phyloP scores from a whole-genome alignment of 2,797 vertebrate species.

The Mormyrus hasselquistii region DNA sequence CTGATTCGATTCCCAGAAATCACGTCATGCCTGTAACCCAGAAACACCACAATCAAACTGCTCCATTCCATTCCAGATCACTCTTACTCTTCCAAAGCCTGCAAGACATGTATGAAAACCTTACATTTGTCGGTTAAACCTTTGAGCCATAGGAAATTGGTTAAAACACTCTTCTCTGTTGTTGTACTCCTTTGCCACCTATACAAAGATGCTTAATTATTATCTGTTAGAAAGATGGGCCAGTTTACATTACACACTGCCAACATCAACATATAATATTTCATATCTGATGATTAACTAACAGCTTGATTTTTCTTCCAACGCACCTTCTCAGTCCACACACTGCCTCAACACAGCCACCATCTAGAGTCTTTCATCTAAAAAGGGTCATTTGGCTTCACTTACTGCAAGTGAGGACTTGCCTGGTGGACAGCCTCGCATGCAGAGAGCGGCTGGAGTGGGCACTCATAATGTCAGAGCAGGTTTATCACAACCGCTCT shows the following conservation, averaged over 20 bases:
- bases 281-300: constrained; percentile 17
- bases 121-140: neutral
- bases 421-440: constrained; percentile 26
- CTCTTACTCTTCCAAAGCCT: neutral
- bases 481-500: neutral
- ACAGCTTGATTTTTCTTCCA: neutral
- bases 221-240: neutral
- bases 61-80: neutral
- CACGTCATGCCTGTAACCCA: neutral
- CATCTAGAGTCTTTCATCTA: constrained; percentile 11
- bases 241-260: neutral
- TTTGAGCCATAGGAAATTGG: neutral
- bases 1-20: neutral
- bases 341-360: neutral
- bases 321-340: neutral
- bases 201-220: neutral
- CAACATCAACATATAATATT: constrained; percentile 17
- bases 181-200: neutral
- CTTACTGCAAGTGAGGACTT: constrained; percentile 46
- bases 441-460: constrained; percentile 15
- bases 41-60: neutral
- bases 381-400: constrained; percentile 30
- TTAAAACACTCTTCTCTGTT: neutral
- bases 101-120: neutral
- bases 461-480: constrained; percentile 23